phyloP scores from a whole-genome alignment of 2,113 vertebrate genomes.

The Hippocampus abdominalis region DNA sequence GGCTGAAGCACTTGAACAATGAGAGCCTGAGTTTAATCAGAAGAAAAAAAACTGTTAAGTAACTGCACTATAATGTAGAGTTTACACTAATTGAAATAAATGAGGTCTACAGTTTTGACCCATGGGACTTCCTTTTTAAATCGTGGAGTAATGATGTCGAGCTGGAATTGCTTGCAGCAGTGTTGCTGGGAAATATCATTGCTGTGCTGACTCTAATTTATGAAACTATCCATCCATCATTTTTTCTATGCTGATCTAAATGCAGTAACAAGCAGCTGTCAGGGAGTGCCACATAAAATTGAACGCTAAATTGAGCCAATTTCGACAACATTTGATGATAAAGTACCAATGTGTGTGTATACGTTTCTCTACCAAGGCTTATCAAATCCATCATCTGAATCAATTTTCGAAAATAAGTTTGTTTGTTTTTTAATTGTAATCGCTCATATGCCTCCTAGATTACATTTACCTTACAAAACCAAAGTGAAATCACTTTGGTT shows the following conservation, averaged over 20 bases:
- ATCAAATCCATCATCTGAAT: too few species aligned
- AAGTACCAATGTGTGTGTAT: too few species aligned
- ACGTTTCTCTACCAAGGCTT: too few species aligned
- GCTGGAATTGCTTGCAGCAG: slow-evolving; percentile 48
- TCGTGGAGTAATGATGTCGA: slow-evolving; percentile 54
- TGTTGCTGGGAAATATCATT: slow-evolving; percentile 53
- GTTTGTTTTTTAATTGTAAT: too few species aligned
- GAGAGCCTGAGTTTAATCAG: slow-evolving; percentile 29
- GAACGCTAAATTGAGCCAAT: slow-evolving; percentile 29
- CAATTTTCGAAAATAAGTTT: too few species aligned
- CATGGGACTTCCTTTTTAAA: slow-evolving; percentile 45
- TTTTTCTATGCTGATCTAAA: background rate
- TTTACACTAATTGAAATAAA: slow-evolving; percentile 53
- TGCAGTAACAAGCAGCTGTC: slow-evolving; percentile 49
- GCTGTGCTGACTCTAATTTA: slow-evolving; percentile 49
- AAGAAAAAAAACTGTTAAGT: slow-evolving; percentile 50
- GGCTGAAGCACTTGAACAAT: slow-evolving; percentile 23
- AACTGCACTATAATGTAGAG: slow-evolving; percentile 36
- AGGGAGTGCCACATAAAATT: slow-evolving; percentile 31
- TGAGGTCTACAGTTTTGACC: slow-evolving; percentile 46
- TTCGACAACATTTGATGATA: background rate
- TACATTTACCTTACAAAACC: too few species aligned
- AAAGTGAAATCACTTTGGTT: too few species aligned
- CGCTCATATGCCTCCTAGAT: too few species aligned
- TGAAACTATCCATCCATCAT: background rate